Evolutionary conservation across 2,113 vertebrate genomes (phyloP).

Genomic region (Gallinago undulata): DNA sequence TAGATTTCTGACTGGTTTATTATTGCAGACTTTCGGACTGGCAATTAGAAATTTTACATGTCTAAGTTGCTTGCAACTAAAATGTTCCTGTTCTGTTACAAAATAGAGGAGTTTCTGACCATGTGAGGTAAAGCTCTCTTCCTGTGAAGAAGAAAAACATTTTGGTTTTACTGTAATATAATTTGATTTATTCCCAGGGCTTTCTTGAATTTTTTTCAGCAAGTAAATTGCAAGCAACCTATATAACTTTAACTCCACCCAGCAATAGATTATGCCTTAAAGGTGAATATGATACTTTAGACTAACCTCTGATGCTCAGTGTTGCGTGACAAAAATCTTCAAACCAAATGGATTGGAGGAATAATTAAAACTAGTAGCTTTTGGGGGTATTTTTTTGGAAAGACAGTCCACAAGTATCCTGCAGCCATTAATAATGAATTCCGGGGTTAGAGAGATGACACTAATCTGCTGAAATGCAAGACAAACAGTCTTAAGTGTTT

Average conservation of each 20-base stretch:
- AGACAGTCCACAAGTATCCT: neutral
- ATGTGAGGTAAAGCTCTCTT: neutral
- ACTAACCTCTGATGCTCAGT: neutral
- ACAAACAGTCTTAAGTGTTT: neutral
- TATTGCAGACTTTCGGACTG: neutral
- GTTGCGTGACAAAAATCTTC: neutral
- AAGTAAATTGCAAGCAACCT: neutral
- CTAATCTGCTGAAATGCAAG: neutral
- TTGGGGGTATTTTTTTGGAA: neutral
- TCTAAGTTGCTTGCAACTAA: neutral
- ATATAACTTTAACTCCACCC: neutral
- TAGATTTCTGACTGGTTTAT: slow-evolving; percentile 12
- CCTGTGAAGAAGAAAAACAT: neutral
- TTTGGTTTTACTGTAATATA: neutral
- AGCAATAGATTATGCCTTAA: neutral
- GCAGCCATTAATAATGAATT: neutral
- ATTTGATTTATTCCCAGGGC: neutral
- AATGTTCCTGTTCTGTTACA: neutral
- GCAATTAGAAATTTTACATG: neutral
- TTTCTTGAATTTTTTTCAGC: neutral
- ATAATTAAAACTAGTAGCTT: neutral
- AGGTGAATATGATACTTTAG: neutral
- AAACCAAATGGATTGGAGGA: neutral
- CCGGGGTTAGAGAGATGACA: neutral
- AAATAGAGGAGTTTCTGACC: neutral